Percentiles rank a stretch among this genome's conserved stretches.
These are phyloP conservation scores for Chrysotoxum bicinctum DNA, from an alignment of 2,888 invertebrate species.

Conservation along the genomic window DNA sequence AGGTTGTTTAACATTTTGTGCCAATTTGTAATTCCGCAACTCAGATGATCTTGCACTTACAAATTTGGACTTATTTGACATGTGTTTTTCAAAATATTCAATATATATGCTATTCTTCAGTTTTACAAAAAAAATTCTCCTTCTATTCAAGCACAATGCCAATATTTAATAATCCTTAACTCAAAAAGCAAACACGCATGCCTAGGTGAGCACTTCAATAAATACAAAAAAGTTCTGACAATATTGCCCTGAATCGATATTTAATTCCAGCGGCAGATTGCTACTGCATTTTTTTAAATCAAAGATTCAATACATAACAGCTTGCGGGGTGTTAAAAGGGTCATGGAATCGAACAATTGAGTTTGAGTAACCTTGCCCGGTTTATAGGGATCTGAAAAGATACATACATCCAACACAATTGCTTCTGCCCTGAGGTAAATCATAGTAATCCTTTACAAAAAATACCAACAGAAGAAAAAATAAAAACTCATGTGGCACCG, in stretches of 20 bases:
- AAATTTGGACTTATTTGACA: no score
- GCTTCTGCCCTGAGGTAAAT: constrained; percentile 21
- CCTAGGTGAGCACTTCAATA: constrained; percentile 45
- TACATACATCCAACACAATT: background rate
- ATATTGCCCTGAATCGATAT: constrained; percentile 53
- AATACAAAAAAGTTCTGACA: background rate
- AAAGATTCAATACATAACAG: background rate
- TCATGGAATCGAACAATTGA: constrained; percentile 49
- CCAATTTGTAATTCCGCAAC: no score
- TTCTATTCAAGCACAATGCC: background rate
- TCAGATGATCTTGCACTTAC: no score
- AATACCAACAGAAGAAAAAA: background rate
- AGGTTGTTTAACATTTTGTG: no score
- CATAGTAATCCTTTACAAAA: constrained; percentile 42
- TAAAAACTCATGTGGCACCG: constrained; percentile 33
- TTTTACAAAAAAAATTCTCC: background rate
- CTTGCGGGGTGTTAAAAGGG: constrained; percentile 6
- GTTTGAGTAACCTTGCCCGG: constrained; percentile 43
- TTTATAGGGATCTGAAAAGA: background rate
- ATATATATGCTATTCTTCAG: no score
- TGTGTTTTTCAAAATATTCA: no score
- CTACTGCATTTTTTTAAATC: constrained; percentile 9
- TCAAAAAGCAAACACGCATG: background rate
- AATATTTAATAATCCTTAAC: constrained; percentile 47
- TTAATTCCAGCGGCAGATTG: constrained; percentile 49